Percentiles rank a stretch among this genome's conserved stretches.
Conservation (phyloP, 2,888 invertebrate genomes). For the Torymus tubicola region DNA sequence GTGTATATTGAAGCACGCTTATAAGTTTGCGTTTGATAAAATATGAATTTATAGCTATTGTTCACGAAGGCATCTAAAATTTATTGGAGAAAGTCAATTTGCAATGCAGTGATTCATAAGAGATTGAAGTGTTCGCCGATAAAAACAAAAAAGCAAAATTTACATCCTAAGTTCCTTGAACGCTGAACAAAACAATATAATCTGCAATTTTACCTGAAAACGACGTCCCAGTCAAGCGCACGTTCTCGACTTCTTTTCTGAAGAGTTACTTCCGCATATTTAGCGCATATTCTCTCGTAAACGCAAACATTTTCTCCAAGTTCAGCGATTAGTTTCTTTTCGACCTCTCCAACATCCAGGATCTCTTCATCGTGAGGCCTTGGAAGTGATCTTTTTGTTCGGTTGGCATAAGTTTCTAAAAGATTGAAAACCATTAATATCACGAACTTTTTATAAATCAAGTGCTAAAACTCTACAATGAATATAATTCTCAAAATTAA, state of each 20-base stretch:
- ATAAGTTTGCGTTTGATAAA: neutral
- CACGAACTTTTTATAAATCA: neutral
- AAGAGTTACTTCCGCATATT: slow-evolving; percentile 78
- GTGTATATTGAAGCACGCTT: too few relatives aligned
- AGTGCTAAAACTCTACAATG: too few relatives aligned
- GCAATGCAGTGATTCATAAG: too few relatives aligned
- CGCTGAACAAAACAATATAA: neutral
- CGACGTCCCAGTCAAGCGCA: slow-evolving; percentile 84
- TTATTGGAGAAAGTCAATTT: too few relatives aligned
- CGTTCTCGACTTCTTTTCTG: slow-evolving; percentile 78
- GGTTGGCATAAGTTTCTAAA: slow-evolving; percentile 84
- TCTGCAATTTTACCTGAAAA: slow-evolving; percentile 82
- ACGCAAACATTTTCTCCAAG: slow-evolving; percentile 88
- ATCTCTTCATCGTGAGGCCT: slow-evolving; percentile 76
- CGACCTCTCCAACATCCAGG: slow-evolving; percentile 85
- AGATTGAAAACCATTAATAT: neutral
- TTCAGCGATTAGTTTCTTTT: slow-evolving; percentile 86
- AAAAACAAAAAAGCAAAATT: too few relatives aligned
- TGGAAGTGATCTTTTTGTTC: slow-evolving; percentile 80
- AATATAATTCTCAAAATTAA: too few relatives aligned
- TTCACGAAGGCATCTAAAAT: too few relatives aligned
- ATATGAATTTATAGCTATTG: neutral
- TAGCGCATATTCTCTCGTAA: slow-evolving; percentile 86
- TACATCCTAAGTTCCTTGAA: neutral
- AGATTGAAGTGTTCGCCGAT: too few relatives aligned